phyloP scores from a whole-genome alignment of 2,888 invertebrate genomes.

The Aricia artaxerxes region DNA sequence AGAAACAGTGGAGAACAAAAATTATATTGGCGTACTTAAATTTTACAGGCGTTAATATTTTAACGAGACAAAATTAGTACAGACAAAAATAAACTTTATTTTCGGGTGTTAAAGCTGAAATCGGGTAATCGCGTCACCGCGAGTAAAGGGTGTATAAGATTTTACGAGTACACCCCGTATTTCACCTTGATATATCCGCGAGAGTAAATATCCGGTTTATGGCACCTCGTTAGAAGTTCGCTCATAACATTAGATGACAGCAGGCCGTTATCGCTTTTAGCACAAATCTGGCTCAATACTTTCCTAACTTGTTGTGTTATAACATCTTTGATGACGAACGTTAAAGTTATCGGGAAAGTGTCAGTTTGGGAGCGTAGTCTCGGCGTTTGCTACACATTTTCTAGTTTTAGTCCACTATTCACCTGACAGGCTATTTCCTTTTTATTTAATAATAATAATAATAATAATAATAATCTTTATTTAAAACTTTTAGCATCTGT shows the following conservation, averaged over 20 bases:
- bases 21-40: slow-evolving; percentile 20
- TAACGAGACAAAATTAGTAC: slow-evolving; percentile 1
- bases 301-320: slow-evolving; percentile 39
- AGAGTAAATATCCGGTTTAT: slow-evolving; percentile 74
- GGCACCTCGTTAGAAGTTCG: slow-evolving; percentile 74
- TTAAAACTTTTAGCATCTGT: too few species aligned
- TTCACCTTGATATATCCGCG: slow-evolving; percentile 24
- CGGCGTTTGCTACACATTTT: background rate
- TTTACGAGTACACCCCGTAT: slow-evolving; percentile 26
- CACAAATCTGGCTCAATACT: slow-evolving; percentile 55
- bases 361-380: slow-evolving; percentile 5
- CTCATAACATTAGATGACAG: slow-evolving; percentile 69
- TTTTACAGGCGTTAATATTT: slow-evolving; percentile 29
- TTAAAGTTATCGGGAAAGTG: slow-evolving; percentile 33
- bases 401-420: background rate
- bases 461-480: too few species aligned
- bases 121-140: background rate
- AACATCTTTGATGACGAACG: slow-evolving; percentile 31
- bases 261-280: slow-evolving; percentile 61
- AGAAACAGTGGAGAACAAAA: slow-evolving; percentile 17
- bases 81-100: slow-evolving; percentile 13
- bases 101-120: background rate
- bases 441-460: too few species aligned
- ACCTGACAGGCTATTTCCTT: background rate
- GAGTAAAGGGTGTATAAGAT: slow-evolving; percentile 26